Conservation (phyloP, 2,113 vertebrate genomes). For the Salvelinus alpinus region DNA sequence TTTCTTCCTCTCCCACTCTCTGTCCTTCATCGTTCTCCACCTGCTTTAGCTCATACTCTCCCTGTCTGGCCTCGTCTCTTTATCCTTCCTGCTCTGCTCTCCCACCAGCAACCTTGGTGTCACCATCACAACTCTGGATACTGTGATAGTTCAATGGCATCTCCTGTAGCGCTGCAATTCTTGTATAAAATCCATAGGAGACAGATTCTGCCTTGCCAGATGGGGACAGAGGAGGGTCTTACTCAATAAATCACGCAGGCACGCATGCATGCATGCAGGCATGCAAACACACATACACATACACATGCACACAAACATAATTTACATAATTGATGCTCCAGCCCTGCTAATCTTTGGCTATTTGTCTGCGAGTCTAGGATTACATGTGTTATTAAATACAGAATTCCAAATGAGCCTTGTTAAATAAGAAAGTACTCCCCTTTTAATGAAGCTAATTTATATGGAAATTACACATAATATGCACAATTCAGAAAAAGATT, state of each 20-base stretch:
- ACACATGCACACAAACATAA: neutral
- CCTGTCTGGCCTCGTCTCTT: conserved; percentile 7
- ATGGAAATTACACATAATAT: conserved; percentile 80
- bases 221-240: too few species aligned
- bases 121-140: neutral
- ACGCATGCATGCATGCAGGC: too few species aligned
- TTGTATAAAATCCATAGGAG: too few species aligned
- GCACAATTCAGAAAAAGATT: conserved; percentile 69
- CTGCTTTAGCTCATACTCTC: conserved; percentile 39
- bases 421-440: conserved; percentile 76
- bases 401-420: conserved; percentile 80
- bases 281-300: too few species aligned
- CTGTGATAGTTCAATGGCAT: neutral
- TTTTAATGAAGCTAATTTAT: conserved; percentile 83
- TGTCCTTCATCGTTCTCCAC: conserved; percentile 37
- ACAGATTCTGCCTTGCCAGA: too few species aligned
- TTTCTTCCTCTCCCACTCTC: conserved; percentile 35
- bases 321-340: conserved; percentile 27
- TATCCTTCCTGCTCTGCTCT: neutral
- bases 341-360: conserved; percentile 75
- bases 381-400: conserved; percentile 82
- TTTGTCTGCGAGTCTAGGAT: conserved; percentile 77
- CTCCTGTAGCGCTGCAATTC: neutral
- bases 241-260: too few species aligned
- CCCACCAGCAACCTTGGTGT: neutral